phyloP scores from a whole-genome alignment of 2,797 vertebrate species.

The Lepilemur septentrionalis region DNA sequence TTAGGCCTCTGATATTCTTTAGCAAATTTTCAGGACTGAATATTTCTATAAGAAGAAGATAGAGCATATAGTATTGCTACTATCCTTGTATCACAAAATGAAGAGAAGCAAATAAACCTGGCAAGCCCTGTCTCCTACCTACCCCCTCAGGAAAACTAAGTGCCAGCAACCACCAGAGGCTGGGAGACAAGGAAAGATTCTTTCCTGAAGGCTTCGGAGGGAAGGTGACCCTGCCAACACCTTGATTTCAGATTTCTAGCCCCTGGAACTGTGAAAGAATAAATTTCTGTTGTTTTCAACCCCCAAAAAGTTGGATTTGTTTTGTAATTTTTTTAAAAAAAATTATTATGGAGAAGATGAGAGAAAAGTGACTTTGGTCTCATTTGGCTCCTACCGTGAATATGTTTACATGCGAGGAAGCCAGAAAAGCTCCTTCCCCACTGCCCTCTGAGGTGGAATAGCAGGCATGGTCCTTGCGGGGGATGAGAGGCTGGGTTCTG shows the following conservation, averaged over 20 bases:
- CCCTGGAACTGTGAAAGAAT: not conserved
- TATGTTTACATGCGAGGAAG: not conserved
- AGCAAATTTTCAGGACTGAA: not conserved
- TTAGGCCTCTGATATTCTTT: not conserved
- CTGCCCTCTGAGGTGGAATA: not conserved
- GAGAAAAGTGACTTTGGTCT: not conserved
- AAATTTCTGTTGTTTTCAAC: not conserved
- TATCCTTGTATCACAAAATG: not conserved
- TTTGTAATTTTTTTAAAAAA: not conserved
- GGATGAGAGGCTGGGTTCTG: not conserved
- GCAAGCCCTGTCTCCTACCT: not conserved
- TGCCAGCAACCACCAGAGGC: not conserved
- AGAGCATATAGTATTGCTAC: not conserved
- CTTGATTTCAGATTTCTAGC: not conserved
- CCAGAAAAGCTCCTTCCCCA: not conserved
- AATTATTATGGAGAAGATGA: not conserved
- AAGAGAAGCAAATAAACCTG: not conserved
- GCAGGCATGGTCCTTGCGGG: not conserved
- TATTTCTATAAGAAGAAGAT: not conserved
- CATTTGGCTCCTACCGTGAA: not conserved
- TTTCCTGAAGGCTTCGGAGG: not conserved
- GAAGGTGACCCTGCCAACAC: not conserved
- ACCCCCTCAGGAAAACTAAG: not conserved
- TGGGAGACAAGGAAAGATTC: not conserved
- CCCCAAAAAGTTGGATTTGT: not conserved